Percentiles rank a stretch among this genome's conserved stretches.
Evolutionary conservation across 2,888 invertebrate genomes (phyloP).

Genomic region (Cephus pygmeus): DNA sequence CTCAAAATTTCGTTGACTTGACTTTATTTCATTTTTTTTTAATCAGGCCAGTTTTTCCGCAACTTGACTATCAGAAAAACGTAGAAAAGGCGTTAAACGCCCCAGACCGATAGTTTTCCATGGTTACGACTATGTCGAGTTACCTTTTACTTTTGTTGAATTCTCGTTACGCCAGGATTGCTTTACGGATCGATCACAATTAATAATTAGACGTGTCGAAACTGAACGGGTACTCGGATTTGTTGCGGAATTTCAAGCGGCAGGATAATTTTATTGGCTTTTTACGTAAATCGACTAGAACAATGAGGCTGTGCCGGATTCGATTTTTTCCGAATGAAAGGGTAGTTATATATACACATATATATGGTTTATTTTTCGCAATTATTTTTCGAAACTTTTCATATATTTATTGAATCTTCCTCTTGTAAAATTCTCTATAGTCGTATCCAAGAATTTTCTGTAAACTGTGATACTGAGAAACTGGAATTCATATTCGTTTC

Average conservation of each 20-base stretch:
- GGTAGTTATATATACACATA: not conserved
- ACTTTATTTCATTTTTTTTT: not conserved
- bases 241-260: not conserved
- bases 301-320: not conserved
- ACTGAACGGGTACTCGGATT: not conserved
- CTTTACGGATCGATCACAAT: conserved; percentile 58
- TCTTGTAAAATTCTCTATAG: not conserved
- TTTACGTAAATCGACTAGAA: not conserved
- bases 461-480: not conserved
- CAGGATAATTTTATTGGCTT: not conserved
- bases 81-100: no score
- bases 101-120: not conserved
- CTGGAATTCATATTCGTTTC: conserved; percentile 13
- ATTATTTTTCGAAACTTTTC: not conserved
- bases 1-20: not conserved
- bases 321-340: not conserved
- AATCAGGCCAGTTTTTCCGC: not conserved
- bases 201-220: conserved; percentile 50
- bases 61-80: no score
- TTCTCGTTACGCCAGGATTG: conserved; percentile 55
- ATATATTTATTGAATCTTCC: not conserved
- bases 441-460: not conserved
- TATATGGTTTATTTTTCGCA: not conserved
- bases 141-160: conserved; percentile 53
- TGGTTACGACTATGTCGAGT: not conserved